Base-by-base conservation (phyloP, 2,888 invertebrate species). In the Leucoptera coffeella region DNA sequence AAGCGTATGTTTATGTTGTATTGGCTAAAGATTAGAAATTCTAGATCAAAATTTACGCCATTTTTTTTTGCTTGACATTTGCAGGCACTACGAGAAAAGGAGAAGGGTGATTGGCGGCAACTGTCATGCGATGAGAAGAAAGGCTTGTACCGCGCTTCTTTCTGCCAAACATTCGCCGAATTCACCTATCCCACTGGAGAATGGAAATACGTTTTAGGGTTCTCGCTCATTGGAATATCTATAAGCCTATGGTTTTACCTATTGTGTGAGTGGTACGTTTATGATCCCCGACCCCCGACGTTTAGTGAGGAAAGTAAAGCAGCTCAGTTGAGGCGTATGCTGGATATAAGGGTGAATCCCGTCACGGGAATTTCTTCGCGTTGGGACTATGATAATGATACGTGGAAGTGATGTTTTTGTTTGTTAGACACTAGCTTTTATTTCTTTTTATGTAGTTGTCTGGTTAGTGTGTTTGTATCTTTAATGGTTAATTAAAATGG, bases 81-180 rank as follows among this genome's bases (percentile, higher is more conserved):
- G 2, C 40, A 85, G 79, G 84, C 82, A 2, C 64, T 99, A 6
- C 78, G 85, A 21, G 84, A 90, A 41, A 97, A 96, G 56, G 97
- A 99, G 51, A 85, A 82, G 46, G 88, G 89, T 9, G 93, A 95
- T 50, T 99, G 99, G 99, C 85, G 83, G 38, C 80, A 82, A 39
- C 61, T 99, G 3, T 77, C 85, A 10, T 53, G 88, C n/a, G 89
- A 88, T 23, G 99, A 99, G 39, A 96, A 95, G 67, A 97, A 96
- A 62, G 73, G 75, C 0, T 57, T 99, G 23, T 99, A 99, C 69
- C 80, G 97, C 28, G 80, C 89, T 3, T 91, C 90, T 31, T 99
- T 90, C 60, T 85, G 95, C 45, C 89, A 91, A 52, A 99, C 97
- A 4, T 90, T 86, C 48, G 62, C 85, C 1, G 99, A 99, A 72